Conservation (phyloP, 2,888 invertebrate species). For the Xestia xanthographa region DNA sequence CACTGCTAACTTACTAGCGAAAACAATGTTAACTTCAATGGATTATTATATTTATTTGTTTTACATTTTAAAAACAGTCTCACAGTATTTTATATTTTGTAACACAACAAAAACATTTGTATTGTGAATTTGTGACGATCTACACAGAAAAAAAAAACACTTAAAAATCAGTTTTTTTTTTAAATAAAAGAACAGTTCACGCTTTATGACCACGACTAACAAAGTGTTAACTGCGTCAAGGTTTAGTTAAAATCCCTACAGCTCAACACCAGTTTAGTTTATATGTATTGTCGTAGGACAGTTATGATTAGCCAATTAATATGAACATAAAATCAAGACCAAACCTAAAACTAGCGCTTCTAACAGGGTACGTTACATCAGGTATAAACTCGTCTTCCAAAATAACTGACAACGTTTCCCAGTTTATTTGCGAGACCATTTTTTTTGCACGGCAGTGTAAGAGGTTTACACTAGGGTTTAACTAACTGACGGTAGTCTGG, state of each 20-base stretch:
- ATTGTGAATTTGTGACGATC: not conserved
- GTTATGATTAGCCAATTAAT: not conserved
- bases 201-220: not conserved
- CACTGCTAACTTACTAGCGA: not conserved
- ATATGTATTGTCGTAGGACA: not conserved
- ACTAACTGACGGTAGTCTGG: conserved; percentile 52
- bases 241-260: not conserved
- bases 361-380: not conserved
- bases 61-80: not conserved
- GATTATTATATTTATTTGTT: conserved; percentile 4
- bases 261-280: not conserved
- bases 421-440: too few species aligned
- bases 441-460: conserved; percentile 45
- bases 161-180: not conserved
- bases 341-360: not conserved
- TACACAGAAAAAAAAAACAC: not conserved
- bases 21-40: not conserved
- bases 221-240: not conserved
- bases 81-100: not conserved
- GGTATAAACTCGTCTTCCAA: too few species aligned
- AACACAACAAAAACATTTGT: not conserved
- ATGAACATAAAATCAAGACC: not conserved
- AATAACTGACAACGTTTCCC: too few species aligned
- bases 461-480: conserved; percentile 50
- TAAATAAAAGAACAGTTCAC: not conserved